Conservation (phyloP, 2,797 vertebrate species). For the Chaenodraco wilsoni region DNA sequence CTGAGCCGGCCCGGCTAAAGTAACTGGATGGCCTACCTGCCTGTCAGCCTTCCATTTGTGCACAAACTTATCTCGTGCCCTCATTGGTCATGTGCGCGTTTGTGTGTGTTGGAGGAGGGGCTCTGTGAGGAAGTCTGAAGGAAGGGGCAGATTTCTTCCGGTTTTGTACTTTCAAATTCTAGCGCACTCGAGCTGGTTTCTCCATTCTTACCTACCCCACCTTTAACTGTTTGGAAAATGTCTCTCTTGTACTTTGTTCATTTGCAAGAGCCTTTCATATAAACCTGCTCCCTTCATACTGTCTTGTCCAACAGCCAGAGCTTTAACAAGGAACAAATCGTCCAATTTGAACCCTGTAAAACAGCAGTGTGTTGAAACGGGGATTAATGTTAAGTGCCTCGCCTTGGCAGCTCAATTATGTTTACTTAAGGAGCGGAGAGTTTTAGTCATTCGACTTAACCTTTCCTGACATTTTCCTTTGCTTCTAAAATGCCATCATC, state of each 20-base stretch:
- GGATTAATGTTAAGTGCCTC: constrained; percentile 45
- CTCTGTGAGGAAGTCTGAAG: too few relatives aligned
- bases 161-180: too few relatives aligned
- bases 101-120: too few relatives aligned
- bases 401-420: constrained; percentile 26
- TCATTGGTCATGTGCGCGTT: too few relatives aligned
- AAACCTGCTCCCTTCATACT: constrained; percentile 3
- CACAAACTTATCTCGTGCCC: too few relatives aligned
- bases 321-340: constrained; percentile 38
- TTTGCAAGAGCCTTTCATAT: constrained; percentile 21
- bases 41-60: too few relatives aligned
- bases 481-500: constrained; percentile 27
- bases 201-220: too few relatives aligned
- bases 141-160: too few relatives aligned
- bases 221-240: constrained; percentile 6
- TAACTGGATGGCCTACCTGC: too few relatives aligned
- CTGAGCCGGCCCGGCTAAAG: too few relatives aligned
- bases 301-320: constrained; percentile 18
- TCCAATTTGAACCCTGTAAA: constrained; percentile 42
- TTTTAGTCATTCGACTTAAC: constrained; percentile 38
- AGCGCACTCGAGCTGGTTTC: too few relatives aligned
- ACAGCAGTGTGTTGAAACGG: constrained; percentile 37
- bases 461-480: constrained; percentile 20
- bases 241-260: not conserved
- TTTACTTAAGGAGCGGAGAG: constrained; percentile 42